Base-by-base conservation (phyloP, 2,797 vertebrate genomes). In the Notoglanidium macrostoma region DNA sequence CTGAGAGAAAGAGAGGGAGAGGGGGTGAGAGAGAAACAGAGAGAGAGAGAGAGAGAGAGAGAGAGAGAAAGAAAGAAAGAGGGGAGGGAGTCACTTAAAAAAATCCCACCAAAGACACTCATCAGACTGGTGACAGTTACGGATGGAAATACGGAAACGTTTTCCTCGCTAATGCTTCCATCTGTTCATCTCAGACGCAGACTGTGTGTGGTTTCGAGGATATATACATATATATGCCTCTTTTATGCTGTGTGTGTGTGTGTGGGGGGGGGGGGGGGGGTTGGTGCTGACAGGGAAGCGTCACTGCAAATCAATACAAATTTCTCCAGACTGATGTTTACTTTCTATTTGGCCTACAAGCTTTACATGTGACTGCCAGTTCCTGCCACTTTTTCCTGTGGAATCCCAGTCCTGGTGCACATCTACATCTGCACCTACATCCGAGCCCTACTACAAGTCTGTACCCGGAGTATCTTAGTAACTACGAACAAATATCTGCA, bases 141-240 rank as follows among this genome's bases (percentile, higher is more conserved):
- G 91, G 91, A 93, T 89, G 89, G 90, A 94, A 90, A 92, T 91
- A 92, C 61, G 91, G 92, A 93, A 92, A 91, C 92, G 92, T 94
- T 93, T 91, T 93, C 91, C 89, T 91, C 91, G 91, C 90, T 91
- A 88, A 90, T 92, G 90, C 86, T 67, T 88, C 95, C 95, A 95
- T 95, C 94, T 95, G 94, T 91, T 95, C 93, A 67, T 90, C 85
- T 92, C 61, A 85, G 70, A 85, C 54, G 65, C 21, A 44, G 17
- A n/a, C 26, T 81, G 32, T 44, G 23, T 63, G 35, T 61, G 57
- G 29, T 3, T 63, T 81, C 57, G 54, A 78, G 10, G n/a, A 78
- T 26, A 57, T 59, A 40, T 23, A 3, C 61, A 3, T 35, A 40
- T 61, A 29, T 44, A 14, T 11, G 54, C 9, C 54, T 57, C 2